phyloP scores from a whole-genome alignment of 2,113 vertebrate species.

The Accipiter virgatus region DNA sequence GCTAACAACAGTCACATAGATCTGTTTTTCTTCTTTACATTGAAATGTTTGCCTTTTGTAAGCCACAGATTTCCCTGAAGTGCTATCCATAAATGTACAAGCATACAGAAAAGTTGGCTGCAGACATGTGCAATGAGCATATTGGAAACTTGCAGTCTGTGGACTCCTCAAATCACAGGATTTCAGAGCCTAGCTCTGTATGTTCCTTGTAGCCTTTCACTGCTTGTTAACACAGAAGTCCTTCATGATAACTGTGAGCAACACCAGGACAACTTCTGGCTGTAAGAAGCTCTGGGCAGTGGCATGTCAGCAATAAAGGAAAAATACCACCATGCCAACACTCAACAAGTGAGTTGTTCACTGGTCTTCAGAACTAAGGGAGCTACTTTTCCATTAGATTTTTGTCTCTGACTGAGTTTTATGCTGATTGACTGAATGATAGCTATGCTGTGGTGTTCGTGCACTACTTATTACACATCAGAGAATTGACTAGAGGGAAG shows the following conservation, averaged over 20 bases:
- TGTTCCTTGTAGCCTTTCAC: neutral
- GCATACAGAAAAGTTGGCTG: neutral
- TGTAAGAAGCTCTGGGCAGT: neutral
- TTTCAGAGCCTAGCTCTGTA: neutral
- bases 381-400: neutral
- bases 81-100: neutral
- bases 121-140: neutral
- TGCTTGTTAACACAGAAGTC: neutral
- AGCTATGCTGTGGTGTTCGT: neutral
- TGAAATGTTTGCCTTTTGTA: conserved; percentile 49
- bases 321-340: neutral
- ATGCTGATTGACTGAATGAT: neutral
- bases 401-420: neutral
- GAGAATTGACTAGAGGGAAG: neutral
- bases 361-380: neutral
- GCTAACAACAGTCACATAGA: conserved; percentile 19
- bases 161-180: neutral
- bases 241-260: neutral
- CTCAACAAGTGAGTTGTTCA: neutral
- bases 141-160: neutral
- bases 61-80: conserved; percentile 20
- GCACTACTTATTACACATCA: neutral
- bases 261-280: neutral
- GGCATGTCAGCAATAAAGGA: neutral
- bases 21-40: conserved; percentile 45